A percentile compares a stretch with the other conserved stretches of the same genome.
Evolutionary conservation across 2,797 vertebrate genomes (phyloP).

Genomic region (Nasua narica): DNA sequence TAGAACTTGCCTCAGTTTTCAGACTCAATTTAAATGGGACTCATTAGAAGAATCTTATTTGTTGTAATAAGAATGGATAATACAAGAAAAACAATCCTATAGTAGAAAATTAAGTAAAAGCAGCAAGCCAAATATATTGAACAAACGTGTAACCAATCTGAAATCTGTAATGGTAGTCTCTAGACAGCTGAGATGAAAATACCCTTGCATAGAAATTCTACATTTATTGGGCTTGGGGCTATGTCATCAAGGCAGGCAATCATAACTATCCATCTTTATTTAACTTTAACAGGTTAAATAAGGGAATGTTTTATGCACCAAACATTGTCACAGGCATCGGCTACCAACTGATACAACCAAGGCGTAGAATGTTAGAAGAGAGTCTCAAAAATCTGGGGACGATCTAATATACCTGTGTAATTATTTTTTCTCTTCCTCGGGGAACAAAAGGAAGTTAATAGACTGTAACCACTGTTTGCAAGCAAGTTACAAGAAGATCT

Average conservation of each 20-base stretch:
- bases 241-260: background rate
- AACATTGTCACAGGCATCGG: background rate
- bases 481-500: background rate
- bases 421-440: background rate
- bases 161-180: background rate
- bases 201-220: background rate
- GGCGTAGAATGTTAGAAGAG: background rate
- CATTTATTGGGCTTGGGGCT: background rate
- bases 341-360: background rate
- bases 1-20: background rate
- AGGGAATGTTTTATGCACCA: background rate
- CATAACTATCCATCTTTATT: background rate
- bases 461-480: background rate
- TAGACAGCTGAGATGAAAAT: background rate
- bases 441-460: background rate
- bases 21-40: background rate
- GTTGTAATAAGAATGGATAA: background rate
- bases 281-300: background rate
- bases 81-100: background rate
- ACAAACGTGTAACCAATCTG: background rate
- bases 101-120: constrained; percentile 9
- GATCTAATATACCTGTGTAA: background rate
- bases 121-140: background rate
- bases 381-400: background rate
- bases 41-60: background rate